Evolutionary conservation across 1,140 invertebrate species (phyloP), one percentile per base, ranked within the genome.

Genomic region (Rhagoletis zephyria): DNA sequence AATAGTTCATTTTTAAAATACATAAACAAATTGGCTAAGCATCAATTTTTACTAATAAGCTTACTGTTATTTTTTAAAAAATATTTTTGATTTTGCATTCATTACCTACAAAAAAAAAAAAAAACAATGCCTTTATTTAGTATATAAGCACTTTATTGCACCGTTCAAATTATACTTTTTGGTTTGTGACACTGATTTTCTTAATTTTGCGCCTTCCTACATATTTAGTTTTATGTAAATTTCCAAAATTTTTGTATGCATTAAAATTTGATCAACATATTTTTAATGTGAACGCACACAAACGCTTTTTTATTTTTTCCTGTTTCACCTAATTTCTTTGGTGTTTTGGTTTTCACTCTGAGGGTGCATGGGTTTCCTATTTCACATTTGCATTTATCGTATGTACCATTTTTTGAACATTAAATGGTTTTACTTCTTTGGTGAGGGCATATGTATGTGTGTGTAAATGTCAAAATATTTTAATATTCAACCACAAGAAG

Each of bases 301-400:
- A 81, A 56, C n/a, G 74, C 74, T 81, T 81, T 81, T 81, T 81
- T 56, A 56, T 81, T 81, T 81, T 77, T 81, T 19, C 51, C 74
- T 7, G 19, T n/a, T 81, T 4, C 74, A 16, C 74, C 74, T 81
- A n/a, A 81, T 56, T 81, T 30, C 74, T n/a, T 81, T 81, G 74
- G 74, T 81, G 74, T 74, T 74, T 81, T 56, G 10, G 67, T 40
- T 42, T 74, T 42, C 67, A 74, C 14, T 74, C 4, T 74, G 40
- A 16, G 42, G 67, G 40, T 74, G 67, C 45, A 14, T 74, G 67
- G 67, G 67, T 74, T 74, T 65, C 42, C 45, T 4, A 45, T 74
- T 16, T 45, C 3, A 48, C 40, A 5, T 74, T 74, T 63, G 16
- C 16, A 63, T 63, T 16, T 30, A 30, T 30, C 30, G 30, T 30